Evolutionary conservation across 2,797 vertebrate species (phyloP), one percentile per base, ranked within the genome.

Genomic region (Huso huso): DNA sequence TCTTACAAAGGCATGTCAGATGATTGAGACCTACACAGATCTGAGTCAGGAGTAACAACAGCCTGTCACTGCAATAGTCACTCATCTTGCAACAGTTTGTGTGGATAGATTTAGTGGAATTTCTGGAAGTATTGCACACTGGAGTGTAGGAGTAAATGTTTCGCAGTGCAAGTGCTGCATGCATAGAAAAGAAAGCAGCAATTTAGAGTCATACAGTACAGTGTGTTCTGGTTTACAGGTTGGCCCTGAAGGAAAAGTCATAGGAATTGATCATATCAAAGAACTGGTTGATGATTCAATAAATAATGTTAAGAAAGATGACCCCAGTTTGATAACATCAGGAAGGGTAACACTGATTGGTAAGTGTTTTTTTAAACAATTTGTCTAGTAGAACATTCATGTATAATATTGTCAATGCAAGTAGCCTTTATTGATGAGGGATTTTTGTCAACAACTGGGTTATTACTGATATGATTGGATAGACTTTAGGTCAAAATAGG

Each of bases 211-310:
- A 37, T 37, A 37, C 37, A 37, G 3, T 37, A 37, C 37, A 18
- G 18, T 37, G 37, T 5, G 37, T 55, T 51, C 48, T 63, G 10
- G 63, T 60, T 75, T 68, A 49, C 83, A 99, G 97, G 95, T 99
- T 81, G 97, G 97, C 69, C 74, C 89, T 73, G 94, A 84, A 87
- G 97, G 97, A 79, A 93, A 90, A 88, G 96, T 99, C 79, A 90
- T 98, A 85, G 97, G 97, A 84, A 98, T 99, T 70, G 97, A 99
- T 84, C 96, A 99, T 85, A 99, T 99, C 85, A 93, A 98, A 84
- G 96, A 99, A 80, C 88, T 99, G 83, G 95, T 99, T 82, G 96
- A 99, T 48, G 96, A 98, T 71, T 95, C 97, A 53, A 75, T 95
- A 88, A 95, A 81, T 82, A 99, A 99, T 61, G 93, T 99, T 78